Percentiles rank a stretch among this genome's conserved stretches.
These are phyloP conservation scores for Metopolophium dirhodum DNA, from an alignment of 1,140 invertebrate species.

Conservation along the genomic window DNA sequence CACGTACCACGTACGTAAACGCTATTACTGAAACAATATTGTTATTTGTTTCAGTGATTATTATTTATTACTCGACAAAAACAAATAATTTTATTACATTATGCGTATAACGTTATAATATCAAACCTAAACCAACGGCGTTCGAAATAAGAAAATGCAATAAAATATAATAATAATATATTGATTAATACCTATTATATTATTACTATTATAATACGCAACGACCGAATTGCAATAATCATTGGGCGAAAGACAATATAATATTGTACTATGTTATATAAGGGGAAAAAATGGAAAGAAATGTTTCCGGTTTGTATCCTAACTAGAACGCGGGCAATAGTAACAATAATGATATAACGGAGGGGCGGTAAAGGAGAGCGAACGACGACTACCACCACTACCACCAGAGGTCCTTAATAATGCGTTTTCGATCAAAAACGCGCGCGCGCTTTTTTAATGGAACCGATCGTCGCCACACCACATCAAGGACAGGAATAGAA, in stretches of 20 bases:
- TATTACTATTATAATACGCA: background rate
- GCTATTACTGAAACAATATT: background rate
- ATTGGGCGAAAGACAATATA: background rate
- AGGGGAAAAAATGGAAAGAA: background rate
- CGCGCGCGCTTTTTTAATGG: background rate
- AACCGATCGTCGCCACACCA: background rate
- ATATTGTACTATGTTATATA: background rate
- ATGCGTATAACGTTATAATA: background rate
- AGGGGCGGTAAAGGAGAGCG: background rate
- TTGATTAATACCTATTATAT: background rate
- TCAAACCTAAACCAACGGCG: background rate
- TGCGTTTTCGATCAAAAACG: background rate
- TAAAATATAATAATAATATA: background rate
- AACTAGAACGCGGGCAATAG: background rate
- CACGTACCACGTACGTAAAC: background rate
- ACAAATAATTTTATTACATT: background rate
- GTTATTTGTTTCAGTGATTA: background rate
- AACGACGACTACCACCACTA: background rate
- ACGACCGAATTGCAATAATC: background rate
- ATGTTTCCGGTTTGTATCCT: background rate
- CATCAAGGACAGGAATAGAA: background rate
- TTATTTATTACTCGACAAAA: background rate
- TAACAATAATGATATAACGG: background rate
- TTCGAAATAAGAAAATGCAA: background rate
- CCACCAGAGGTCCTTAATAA: background rate